phyloP scores from a whole-genome alignment of 2,888 invertebrate species.

The Pteria penguin region DNA sequence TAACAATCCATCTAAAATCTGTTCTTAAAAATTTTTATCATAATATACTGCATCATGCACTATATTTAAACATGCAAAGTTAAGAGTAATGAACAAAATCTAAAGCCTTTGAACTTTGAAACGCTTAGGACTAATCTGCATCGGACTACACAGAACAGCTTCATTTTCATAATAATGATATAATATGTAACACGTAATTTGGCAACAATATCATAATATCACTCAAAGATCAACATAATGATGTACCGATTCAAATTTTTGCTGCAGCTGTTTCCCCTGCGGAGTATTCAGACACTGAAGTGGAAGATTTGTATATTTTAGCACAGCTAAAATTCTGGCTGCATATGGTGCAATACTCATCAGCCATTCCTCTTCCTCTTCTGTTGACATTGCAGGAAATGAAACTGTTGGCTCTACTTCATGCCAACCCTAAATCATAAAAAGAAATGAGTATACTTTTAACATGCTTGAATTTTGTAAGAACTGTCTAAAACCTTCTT shows the following conservation, averaged over 20 bases:
- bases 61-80: too few relatives aligned
- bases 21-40: too few relatives aligned
- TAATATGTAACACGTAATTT: too few relatives aligned
- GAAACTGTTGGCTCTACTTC: slow-evolving; percentile 49
- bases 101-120: too few relatives aligned
- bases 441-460: neutral
- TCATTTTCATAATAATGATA: too few relatives aligned
- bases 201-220: too few relatives aligned
- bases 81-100: too few relatives aligned
- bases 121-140: too few relatives aligned
- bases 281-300: slow-evolving; percentile 61
- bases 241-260: slow-evolving; percentile 68
- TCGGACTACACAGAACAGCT: too few relatives aligned
- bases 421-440: slow-evolving; percentile 65
- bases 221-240: too few relatives aligned
- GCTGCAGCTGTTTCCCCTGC: slow-evolving; percentile 65
- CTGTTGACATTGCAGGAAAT: slow-evolving; percentile 49
- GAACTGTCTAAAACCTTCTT: neutral
- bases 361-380: slow-evolving; percentile 57
- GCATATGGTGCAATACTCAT: slow-evolving; percentile 68
- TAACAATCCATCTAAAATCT: too few relatives aligned
- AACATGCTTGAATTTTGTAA: neutral
- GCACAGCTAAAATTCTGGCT: slow-evolving; percentile 67
- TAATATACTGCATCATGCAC: too few relatives aligned
- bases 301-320: slow-evolving; percentile 68